phyloP scores from a whole-genome alignment of 2,888 invertebrate species.

The Lapara coniferarum region DNA sequence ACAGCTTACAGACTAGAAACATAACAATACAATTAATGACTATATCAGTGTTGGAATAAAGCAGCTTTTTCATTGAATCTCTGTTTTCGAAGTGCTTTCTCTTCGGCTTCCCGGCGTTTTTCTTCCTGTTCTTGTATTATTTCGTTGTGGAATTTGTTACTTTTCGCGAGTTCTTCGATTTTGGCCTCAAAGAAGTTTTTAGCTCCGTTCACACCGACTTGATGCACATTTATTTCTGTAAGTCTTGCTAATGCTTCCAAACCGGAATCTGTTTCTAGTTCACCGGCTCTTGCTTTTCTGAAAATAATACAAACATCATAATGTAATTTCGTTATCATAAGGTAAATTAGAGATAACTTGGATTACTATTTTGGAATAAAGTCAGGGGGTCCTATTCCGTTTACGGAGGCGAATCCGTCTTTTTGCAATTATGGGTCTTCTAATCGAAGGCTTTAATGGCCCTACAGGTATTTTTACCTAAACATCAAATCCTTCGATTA shows the following conservation, averaged over 20 bases:
- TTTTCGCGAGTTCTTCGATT: conserved; percentile 92
- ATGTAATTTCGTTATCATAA: no score
- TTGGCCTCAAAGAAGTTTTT: conserved; percentile 98
- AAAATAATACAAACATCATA: conserved; percentile 33
- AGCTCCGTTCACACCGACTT: conserved; percentile 97
- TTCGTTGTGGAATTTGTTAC: conserved; percentile 96
- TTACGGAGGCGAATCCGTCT: no score
- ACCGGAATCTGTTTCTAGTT: conserved; percentile 93
- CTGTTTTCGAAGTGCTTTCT: conserved; percentile 90
- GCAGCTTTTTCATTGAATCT: conserved; percentile 95
- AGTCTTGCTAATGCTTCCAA: conserved; percentile 92
- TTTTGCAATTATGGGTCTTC: no score
- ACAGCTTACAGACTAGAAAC: conserved; percentile 79
- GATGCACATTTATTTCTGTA: conserved; percentile 96
- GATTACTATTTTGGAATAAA: no score
- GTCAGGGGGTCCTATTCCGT: no score
- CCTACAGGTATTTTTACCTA: no score
- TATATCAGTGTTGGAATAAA: conserved; percentile 84
- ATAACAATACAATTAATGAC: conserved; percentile 46
- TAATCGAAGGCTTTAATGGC: no score
- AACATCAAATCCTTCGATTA: no score
- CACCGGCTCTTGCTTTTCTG: conserved; percentile 96
- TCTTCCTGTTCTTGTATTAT: conserved; percentile 96
- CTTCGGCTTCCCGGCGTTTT: conserved; percentile 91
- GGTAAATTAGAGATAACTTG: no score